Conservation (phyloP, 1,140 invertebrate genomes). For the Drosophila leontia region DNA sequence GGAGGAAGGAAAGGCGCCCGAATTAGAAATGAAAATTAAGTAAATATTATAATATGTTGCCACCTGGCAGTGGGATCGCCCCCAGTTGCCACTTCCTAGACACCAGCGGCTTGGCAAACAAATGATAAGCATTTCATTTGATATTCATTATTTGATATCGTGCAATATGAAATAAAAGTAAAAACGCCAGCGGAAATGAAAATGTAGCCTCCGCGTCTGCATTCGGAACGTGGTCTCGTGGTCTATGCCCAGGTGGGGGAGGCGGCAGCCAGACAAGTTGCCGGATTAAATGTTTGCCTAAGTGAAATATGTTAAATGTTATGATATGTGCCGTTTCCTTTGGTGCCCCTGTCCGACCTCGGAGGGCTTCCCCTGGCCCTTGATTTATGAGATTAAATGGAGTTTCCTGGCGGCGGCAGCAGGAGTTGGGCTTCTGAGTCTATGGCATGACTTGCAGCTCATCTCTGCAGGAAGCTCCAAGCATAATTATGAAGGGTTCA, state of each 20-base stretch:
- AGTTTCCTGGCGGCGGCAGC: constrained; percentile 1
- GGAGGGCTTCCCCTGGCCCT: constrained; percentile 17
- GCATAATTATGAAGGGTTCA: constrained; percentile 61
- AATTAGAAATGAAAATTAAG: constrained; percentile 84
- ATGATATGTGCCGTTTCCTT: constrained; percentile 62
- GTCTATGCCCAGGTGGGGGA: constrained; percentile 4
- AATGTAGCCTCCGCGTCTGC: constrained; percentile 40
- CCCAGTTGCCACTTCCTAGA: constrained; percentile 8
- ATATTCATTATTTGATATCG: constrained; percentile 85
- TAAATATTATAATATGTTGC: constrained; percentile 84
- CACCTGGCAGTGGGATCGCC: constrained; percentile 26
- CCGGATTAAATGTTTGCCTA: constrained; percentile 77
- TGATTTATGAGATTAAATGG: constrained; percentile 79
- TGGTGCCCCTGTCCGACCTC: neutral
- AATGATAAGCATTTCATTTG: constrained; percentile 85
- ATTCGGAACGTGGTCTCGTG: neutral
- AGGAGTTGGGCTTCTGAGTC: constrained; percentile 21
- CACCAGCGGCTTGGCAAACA: constrained; percentile 73
- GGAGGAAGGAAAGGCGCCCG: constrained; percentile 1
- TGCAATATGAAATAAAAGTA: constrained; percentile 81
- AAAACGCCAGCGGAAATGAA: constrained; percentile 83
- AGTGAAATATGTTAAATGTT: constrained; percentile 82
- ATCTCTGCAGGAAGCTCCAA: constrained; percentile 14
- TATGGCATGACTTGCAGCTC: constrained; percentile 45
- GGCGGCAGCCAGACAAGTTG: constrained; percentile 51